A percentile compares a stretch with the other conserved stretches of the same genome.
These are phyloP conservation scores for Nebria brevicollis DNA, from an alignment of 2,888 invertebrate species.

Conservation along the genomic window DNA sequence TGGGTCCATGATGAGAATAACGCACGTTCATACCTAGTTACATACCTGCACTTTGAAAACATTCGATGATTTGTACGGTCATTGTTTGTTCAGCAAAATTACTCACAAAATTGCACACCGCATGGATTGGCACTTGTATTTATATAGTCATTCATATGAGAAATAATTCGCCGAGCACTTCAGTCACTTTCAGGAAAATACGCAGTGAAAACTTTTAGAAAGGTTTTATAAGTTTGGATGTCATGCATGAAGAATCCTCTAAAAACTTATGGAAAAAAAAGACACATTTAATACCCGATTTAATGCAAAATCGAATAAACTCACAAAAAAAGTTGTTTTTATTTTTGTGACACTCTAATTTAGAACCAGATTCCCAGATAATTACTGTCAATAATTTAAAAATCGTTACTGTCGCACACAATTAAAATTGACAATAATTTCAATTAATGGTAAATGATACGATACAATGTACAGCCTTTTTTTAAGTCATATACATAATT, in stretches of 20 bases:
- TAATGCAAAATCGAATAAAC: too few relatives aligned
- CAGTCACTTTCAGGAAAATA: neutral
- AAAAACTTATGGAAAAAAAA: neutral
- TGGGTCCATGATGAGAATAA: constrained; percentile 33
- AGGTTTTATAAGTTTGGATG: neutral
- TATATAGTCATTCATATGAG: neutral
- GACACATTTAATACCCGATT: too few relatives aligned
- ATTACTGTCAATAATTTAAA: too few relatives aligned
- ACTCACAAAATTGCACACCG: constrained; percentile 3
- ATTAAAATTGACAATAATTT: constrained; percentile 10
- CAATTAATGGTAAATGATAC: too few relatives aligned
- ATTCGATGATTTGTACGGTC: neutral
- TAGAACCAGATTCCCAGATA: too few relatives aligned
- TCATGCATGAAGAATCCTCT: neutral
- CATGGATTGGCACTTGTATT: constrained; percentile 31
- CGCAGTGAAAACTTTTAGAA: neutral
- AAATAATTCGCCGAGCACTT: neutral
- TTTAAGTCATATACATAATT: neutral
- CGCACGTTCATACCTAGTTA: constrained; percentile 1
- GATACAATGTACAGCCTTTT: too few relatives aligned
- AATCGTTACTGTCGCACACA: neutral
- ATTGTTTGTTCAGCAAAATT: constrained; percentile 14
- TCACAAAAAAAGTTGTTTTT: too few relatives aligned
- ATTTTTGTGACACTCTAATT: too few relatives aligned
- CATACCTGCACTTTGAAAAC: neutral